These are phyloP conservation scores for Cynopterus brachyotis DNA, from an alignment of 2,113 vertebrate species.

Conservation along the genomic window DNA sequence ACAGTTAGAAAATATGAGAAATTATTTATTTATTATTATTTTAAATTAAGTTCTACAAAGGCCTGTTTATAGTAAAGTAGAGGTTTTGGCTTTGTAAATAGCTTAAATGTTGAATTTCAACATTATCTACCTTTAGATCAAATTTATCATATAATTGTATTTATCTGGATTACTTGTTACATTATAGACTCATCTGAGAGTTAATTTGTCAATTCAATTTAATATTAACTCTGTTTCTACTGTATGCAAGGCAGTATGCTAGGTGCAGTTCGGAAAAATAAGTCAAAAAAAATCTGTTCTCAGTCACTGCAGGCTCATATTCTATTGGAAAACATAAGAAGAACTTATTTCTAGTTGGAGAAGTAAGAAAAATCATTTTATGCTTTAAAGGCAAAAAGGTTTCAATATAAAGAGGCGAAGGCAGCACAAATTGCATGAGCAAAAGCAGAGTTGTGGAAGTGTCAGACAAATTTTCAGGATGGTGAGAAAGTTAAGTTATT, in stretches of 20 bases:
- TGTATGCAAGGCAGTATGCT: neutral
- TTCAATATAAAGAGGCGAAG: neutral
- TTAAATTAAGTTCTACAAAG: constrained; percentile 5
- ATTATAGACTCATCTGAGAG: neutral
- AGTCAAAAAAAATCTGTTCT: neutral
- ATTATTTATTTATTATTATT: neutral
- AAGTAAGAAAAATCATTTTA: neutral
- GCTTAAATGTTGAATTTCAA: neutral
- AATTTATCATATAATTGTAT: neutral
- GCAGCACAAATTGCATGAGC: neutral
- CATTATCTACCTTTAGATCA: neutral
- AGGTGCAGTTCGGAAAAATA: neutral
- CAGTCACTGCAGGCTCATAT: neutral
- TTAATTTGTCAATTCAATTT: neutral
- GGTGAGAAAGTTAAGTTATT: neutral
- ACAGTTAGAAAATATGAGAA: neutral
- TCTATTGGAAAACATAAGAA: neutral
- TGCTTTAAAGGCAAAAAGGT: neutral
- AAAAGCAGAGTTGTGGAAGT: neutral
- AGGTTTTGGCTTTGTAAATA: neutral
- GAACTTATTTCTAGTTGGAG: neutral
- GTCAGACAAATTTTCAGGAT: neutral
- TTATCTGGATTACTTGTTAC: neutral
- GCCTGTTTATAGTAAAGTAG: neutral
- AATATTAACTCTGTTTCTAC: neutral